Percentiles rank a stretch among this genome's conserved stretches.
phyloP scores from a whole-genome alignment of 1,140 invertebrate species.

The Nautilus pompilius region DNA sequence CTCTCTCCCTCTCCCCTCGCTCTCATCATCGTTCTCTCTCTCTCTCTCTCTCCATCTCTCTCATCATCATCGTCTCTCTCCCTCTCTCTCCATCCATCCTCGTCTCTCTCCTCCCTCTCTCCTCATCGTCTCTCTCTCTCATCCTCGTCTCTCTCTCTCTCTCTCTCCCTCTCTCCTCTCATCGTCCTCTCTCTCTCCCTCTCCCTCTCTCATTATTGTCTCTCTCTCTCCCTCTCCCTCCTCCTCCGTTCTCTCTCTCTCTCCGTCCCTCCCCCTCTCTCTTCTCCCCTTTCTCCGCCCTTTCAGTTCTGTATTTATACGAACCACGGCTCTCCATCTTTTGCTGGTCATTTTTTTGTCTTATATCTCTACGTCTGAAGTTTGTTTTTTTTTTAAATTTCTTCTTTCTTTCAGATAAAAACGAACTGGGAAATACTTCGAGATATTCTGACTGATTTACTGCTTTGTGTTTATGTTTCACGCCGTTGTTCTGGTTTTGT shows the following conservation, averaged over 20 bases:
- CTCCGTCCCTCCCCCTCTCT: slow-evolving; percentile 2
- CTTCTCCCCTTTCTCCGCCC: background rate
- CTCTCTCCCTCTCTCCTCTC: background rate
- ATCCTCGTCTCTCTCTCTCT: background rate
- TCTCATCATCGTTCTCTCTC: background rate
- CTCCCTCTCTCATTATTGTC: background rate
- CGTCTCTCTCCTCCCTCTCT: background rate
- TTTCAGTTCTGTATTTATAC: background rate
- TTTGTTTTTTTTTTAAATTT: too few species aligned
- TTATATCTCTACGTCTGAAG: too few species aligned
- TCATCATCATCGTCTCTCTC: background rate
- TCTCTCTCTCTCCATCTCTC: background rate
- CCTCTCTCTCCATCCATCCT: slow-evolving; percentile 3
- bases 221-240: background rate
- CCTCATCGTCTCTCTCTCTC: background rate
- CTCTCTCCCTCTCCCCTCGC: background rate
- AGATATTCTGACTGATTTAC: too few species aligned
- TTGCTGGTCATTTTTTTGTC: too few species aligned
- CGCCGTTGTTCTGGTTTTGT: too few species aligned
- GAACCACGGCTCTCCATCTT: too few species aligned
- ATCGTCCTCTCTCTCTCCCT: slow-evolving; percentile 1
- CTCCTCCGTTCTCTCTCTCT: background rate
- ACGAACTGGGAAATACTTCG: too few species aligned
- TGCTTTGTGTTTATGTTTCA: too few species aligned
- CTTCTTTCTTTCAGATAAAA: too few species aligned